Conservation (phyloP, 30 jellyfish, hydroid and myxozoan genomes). For the Hydractinia echinata region DNA sequence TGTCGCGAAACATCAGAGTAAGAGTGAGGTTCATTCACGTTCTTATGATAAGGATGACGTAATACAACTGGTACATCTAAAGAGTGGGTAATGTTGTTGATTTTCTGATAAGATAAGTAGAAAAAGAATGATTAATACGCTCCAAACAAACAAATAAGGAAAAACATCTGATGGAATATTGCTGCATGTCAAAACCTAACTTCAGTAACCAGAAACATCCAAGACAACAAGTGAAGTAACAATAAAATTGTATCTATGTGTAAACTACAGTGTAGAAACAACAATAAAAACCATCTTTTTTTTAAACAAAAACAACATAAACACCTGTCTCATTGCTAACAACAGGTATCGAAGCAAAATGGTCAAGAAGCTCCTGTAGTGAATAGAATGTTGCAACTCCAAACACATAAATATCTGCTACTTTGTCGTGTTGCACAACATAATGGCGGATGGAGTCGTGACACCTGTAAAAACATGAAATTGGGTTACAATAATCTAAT, state of each 20-base stretch:
- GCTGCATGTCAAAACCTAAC: too few relatives aligned
- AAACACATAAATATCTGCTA: constrained; percentile 46
- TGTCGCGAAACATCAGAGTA: constrained; percentile 63
- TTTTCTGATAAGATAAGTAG: too few relatives aligned
- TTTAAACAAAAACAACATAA: not conserved
- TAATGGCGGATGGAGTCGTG: constrained; percentile 76
- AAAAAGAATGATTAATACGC: too few relatives aligned
- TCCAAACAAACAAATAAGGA: too few relatives aligned
- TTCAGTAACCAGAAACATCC: too few relatives aligned
- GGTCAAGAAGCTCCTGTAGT: constrained; percentile 65
- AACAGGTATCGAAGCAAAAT: constrained; percentile 78
- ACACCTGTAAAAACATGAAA: constrained; percentile 41
- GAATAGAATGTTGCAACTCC: constrained; percentile 78
- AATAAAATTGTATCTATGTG: too few relatives aligned
- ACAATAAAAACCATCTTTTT: too few relatives aligned
- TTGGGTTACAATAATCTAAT: too few relatives aligned
- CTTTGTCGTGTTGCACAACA: constrained; percentile 38
- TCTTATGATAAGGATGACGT: constrained; percentile 54
- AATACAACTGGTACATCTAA: constrained; percentile 72
- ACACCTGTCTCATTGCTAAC: constrained; percentile 82
- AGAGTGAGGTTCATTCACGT: constrained; percentile 54
- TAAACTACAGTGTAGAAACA: too few relatives aligned
- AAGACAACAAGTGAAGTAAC: too few relatives aligned
- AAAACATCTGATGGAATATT: too few relatives aligned
- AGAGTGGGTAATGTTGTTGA: not conserved